These are phyloP conservation scores for Hyperoplus immaculatus DNA, from an alignment of 2,797 vertebrate genomes.

Conservation along the genomic window DNA sequence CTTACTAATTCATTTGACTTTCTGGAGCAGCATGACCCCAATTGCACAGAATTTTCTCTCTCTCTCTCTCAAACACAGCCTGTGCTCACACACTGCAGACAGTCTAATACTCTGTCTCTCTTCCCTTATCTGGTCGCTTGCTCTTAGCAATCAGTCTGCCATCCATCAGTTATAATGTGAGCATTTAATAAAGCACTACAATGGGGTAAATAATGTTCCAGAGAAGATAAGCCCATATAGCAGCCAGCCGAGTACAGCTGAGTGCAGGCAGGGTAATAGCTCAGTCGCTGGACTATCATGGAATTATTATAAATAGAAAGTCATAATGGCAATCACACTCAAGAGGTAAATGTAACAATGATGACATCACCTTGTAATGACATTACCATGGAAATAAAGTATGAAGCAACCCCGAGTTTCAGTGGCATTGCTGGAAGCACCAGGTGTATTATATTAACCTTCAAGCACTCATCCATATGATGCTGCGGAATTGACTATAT, in stretches of 20 bases:
- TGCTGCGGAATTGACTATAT: too few species aligned
- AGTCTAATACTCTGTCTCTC: slow-evolving; percentile 28
- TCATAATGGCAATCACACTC: slow-evolving; percentile 30
- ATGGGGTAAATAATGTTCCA: slow-evolving; percentile 70
- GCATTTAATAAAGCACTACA: slow-evolving; percentile 79
- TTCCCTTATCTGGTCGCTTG: slow-evolving; percentile 70
- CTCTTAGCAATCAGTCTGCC: slow-evolving; percentile 64
- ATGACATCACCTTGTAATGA: slow-evolving; percentile 40
- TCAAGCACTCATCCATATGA: too few species aligned
- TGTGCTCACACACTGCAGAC: slow-evolving; percentile 6
- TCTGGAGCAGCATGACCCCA: slow-evolving; percentile 71
- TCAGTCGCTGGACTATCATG: slow-evolving; percentile 38
- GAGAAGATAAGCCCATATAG: slow-evolving; percentile 62
- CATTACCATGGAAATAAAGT: slow-evolving; percentile 31
- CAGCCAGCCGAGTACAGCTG: slow-evolving; percentile 44
- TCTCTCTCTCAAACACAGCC: slow-evolving; percentile 42
- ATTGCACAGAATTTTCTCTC: slow-evolving; percentile 38
- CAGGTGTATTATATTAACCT: background rate
- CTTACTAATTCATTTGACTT: slow-evolving; percentile 75
- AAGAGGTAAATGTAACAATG: slow-evolving; percentile 27
- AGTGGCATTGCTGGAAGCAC: background rate
- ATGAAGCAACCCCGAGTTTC: background rate
- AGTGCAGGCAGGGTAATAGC: slow-evolving; percentile 59
- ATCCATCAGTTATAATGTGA: slow-evolving; percentile 73
- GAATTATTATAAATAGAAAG: slow-evolving; percentile 35